Evolutionary conservation across 2,888 invertebrate species (phyloP).

Genomic region (Tachystola acroxantha): DNA sequence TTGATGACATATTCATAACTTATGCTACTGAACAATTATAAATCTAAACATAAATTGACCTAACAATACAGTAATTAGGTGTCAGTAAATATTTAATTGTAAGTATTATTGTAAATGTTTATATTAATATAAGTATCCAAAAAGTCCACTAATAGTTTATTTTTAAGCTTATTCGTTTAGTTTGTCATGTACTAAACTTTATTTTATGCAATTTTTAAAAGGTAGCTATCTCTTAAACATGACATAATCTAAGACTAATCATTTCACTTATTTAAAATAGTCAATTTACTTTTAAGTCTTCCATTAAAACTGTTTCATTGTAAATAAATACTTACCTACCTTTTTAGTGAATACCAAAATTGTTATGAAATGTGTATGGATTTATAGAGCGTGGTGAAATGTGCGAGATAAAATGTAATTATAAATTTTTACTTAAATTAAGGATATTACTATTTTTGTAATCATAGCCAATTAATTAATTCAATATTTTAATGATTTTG

Average conservation of each 20-base stretch:
- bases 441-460: slow-evolving; percentile 69
- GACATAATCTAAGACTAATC: slow-evolving; percentile 41
- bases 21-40: slow-evolving; percentile 1
- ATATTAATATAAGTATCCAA: slow-evolving; percentile 18
- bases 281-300: slow-evolving; percentile 55
- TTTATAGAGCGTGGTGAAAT: slow-evolving; percentile 30
- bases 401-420: slow-evolving; percentile 28
- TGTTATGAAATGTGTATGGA: slow-evolving; percentile 21
- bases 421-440: slow-evolving; percentile 25
- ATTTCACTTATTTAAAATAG: slow-evolving; percentile 35
- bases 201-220: slow-evolving; percentile 18
- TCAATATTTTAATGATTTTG: slow-evolving; percentile 50
- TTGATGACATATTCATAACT: neutral
- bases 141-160: slow-evolving; percentile 25
- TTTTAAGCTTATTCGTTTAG: slow-evolving; percentile 24
- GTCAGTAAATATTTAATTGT: slow-evolving; percentile 8
- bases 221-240: slow-evolving; percentile 44
- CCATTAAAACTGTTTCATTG: slow-evolving; percentile 35
- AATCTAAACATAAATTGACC: neutral
- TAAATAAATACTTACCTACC: too few species aligned
- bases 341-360: slow-evolving; percentile 26
- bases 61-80: slow-evolving; percentile 11
- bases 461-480: slow-evolving; percentile 47
- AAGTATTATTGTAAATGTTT: slow-evolving; percentile 16
- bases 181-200: slow-evolving; percentile 43